Percentiles rank a stretch among this genome's conserved stretches.
Conservation (phyloP, 2,888 invertebrate species). For the Pseudococcus viburni region DNA sequence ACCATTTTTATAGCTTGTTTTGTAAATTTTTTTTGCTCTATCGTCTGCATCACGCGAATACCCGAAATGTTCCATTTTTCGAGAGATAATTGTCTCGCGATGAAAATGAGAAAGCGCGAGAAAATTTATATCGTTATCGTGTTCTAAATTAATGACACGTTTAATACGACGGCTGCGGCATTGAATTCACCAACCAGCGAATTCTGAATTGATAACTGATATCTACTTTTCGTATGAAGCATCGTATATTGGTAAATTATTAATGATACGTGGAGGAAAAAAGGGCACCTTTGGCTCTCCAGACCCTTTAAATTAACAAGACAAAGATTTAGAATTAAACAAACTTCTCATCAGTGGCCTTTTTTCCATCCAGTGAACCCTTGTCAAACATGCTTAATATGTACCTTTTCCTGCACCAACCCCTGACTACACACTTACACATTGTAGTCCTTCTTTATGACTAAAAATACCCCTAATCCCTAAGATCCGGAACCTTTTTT, state of each 20-base stretch:
- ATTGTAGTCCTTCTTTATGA: constrained; percentile 6
- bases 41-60: not conserved
- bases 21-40: not conserved
- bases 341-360: not conserved
- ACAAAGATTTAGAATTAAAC: constrained; percentile 35
- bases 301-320: constrained; percentile 26
- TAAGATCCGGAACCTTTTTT: not conserved
- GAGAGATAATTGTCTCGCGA: not conserved
- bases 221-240: no score
- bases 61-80: not conserved
- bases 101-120: constrained; percentile 17
- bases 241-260: not conserved
- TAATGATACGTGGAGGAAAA: not conserved
- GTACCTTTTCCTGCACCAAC: not conserved
- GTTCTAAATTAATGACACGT: constrained; percentile 24
- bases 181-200: not conserved
- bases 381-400: constrained; percentile 9
- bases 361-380: constrained; percentile 12
- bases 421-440: not conserved
- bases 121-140: not conserved
- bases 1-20: not conserved
- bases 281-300: not conserved
- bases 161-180: not conserved
- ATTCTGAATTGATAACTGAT: not conserved
- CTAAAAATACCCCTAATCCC: constrained; percentile 2